Base-by-base conservation (phyloP, 2,113 vertebrate species). In the Pteronura brasiliensis region DNA sequence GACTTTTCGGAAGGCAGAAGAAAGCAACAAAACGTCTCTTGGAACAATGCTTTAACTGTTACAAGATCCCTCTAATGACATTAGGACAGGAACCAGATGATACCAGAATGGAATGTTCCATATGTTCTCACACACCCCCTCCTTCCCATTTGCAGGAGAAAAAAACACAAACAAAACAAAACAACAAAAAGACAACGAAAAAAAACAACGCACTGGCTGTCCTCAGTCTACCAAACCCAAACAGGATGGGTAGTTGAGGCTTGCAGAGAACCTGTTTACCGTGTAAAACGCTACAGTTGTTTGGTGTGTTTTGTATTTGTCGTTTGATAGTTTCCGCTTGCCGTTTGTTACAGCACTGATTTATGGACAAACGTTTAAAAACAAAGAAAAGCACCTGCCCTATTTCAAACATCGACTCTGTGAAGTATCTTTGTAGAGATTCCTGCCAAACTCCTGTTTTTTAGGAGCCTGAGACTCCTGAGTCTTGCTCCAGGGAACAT, bases 61-160 rank as follows among this genome's bases (percentile, higher is more conserved):
- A 29, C 10, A 44, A 85, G 47, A 81, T 67, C 42, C 39, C 52
- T 52, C 67, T 77, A 42, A 44, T 42, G 83, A 36, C 71, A 27
- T 47, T 74, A 88, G 90, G 77, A 67, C 52, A 39, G 88, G 71
- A 84, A 65, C 90, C 85, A 88, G 67, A 39, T 31, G 67, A 88
- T 31, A 44, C 65, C 61, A 84, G 93, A 77, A 82, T 55, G 81
- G 90, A 96, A 98, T 88, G 81, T 92, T 93, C 94, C n/a, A 34
- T 92, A 61, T 79, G 29, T 90, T 96, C 85, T 91, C 95, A 88
- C 44, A 81, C 76, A 49, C 59, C 77, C 67, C 61, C 61, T 71
- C 85, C 61, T 63, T 59, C 61, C 20, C 74, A 49, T 87, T 72
- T 89, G 42, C 25, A 27, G 20, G 63, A 44, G 36, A 44, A 76